Conservation (phyloP, 1,140 invertebrate species). For the Polypedilum vanderplanki region DNA sequence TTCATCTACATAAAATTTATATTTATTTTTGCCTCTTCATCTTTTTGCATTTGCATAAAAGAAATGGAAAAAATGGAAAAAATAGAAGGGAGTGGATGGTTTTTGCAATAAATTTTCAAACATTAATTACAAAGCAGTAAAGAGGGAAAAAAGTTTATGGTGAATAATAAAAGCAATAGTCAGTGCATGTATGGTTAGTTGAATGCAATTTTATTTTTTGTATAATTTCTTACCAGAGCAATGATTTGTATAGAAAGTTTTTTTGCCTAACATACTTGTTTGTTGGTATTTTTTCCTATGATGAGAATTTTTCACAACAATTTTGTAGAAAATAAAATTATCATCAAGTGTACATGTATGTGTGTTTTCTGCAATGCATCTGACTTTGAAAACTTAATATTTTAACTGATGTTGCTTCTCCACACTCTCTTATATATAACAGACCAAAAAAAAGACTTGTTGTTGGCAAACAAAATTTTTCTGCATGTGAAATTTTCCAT, state of each 20-base stretch:
- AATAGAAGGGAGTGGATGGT: not conserved
- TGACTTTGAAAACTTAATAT: constrained; percentile 19
- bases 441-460: not conserved
- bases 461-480: not conserved
- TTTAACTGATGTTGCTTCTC: not conserved
- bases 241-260: not conserved
- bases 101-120: constrained; percentile 24
- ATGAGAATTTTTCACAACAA: not conserved
- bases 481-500: not conserved
- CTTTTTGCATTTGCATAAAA: constrained; percentile 22
- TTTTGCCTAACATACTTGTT: not conserved
- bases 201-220: not conserved
- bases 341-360: not conserved
- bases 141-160: not conserved
- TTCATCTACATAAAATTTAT: constrained; percentile 15
- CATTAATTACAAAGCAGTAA: constrained; percentile 10
- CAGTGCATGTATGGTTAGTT: not conserved
- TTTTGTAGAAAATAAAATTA: not conserved
- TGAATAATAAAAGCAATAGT: not conserved
- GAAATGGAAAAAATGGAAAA: not conserved
- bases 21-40: not conserved
- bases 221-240: not conserved
- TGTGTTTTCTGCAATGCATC: no score
- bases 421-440: no score
- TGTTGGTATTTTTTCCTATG: not conserved